phyloP scores from a whole-genome alignment of 1,140 invertebrate species.

The Wasmannia auropunctata region DNA sequence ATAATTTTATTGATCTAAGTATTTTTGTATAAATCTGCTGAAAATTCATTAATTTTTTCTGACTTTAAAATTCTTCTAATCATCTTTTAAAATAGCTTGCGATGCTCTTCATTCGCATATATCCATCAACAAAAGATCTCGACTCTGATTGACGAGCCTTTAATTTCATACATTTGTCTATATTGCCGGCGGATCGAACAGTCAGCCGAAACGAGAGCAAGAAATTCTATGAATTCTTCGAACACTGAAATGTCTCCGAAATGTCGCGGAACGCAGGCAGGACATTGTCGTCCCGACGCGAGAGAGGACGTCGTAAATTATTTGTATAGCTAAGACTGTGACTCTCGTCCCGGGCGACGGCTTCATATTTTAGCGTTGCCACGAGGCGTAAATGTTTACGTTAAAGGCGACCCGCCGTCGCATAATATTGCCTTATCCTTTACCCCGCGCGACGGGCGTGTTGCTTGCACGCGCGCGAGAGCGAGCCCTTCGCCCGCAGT shows the following conservation, averaged over 20 bases:
- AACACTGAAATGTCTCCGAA: not conserved
- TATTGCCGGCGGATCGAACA: not conserved
- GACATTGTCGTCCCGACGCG: not conserved
- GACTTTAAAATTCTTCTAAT: no score
- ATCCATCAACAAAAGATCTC: no score
- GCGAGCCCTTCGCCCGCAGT: not conserved
- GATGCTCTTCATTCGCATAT: no score
- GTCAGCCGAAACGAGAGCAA: not conserved
- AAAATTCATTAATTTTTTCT: no score
- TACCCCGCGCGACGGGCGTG: conserved; percentile 8
- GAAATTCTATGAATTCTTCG: not conserved
- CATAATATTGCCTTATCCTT: conserved; percentile 62
- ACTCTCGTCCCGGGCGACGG: conserved; percentile 24
- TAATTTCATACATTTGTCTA: not conserved
- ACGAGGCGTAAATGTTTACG: conserved; percentile 66
- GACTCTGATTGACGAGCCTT: not conserved
- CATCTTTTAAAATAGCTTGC: no score
- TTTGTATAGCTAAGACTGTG: not conserved
- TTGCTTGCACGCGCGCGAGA: conserved; percentile 24
- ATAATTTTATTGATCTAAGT: no score
- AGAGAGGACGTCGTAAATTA: conserved; percentile 57
- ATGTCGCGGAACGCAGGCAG: not conserved
- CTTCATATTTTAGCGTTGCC: conserved; percentile 62
- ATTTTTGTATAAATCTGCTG: no score
- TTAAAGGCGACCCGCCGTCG: conserved; percentile 52